Evolutionary conservation across 2,113 vertebrate species (phyloP).

Genomic region (Jacana jacana): DNA sequence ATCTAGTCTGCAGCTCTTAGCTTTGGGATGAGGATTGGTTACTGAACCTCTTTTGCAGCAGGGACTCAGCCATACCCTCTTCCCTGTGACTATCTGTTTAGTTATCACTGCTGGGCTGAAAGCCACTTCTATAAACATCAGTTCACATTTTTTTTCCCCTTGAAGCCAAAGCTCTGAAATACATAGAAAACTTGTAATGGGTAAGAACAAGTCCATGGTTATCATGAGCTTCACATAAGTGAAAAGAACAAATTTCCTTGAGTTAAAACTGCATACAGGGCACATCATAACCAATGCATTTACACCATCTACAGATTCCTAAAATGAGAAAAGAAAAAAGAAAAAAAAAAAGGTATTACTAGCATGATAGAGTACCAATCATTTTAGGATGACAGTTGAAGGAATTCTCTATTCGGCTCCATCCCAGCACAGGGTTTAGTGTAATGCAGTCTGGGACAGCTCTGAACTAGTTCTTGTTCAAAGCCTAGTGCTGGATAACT

Average conservation of each 20-base stretch:
- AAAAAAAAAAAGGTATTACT: too few species aligned
- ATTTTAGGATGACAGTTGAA: neutral
- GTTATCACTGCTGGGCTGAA: neutral
- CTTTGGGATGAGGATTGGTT: neutral
- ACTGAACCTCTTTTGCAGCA: neutral
- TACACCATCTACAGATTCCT: neutral
- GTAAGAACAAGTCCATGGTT: accelerated
- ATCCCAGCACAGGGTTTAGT: neutral
- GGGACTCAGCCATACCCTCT: neutral
- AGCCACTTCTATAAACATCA: neutral
- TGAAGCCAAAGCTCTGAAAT: neutral
- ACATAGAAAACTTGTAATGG: neutral
- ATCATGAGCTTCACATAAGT: neutral
- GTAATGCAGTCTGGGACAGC: neutral
- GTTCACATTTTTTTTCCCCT: neutral
- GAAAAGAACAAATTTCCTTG: neutral
- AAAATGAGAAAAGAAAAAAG: too few species aligned
- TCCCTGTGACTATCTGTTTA: neutral
- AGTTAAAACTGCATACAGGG: neutral
- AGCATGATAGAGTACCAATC: neutral
- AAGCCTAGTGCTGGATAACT: neutral
- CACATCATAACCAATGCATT: accelerated
- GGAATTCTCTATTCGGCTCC: neutral
- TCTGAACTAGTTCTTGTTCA: neutral
- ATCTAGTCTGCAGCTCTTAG: neutral